Evolutionary conservation across 2,113 vertebrate species (phyloP), one percentile per base, ranked within the genome.

Genomic region (Leuciscus idus): DNA sequence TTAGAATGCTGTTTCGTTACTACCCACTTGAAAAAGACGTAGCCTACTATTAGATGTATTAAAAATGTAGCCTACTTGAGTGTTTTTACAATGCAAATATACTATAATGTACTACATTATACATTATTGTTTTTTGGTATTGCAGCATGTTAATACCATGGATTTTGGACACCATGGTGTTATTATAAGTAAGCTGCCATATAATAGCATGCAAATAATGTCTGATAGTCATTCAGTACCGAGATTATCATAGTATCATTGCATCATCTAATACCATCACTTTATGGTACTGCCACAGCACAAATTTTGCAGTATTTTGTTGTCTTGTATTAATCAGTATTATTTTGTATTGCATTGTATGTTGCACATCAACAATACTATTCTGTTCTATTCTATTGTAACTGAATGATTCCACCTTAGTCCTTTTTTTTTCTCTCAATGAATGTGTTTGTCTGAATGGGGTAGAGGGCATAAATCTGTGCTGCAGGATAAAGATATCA

Each of bases 371-470:
- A 21, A 11, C 1, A 39, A 62, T 75, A n/a, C 39, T n/a, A 36
- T 72, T 73, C 36, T n/a, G 10, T 46, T 43, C 43, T 48, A 15
- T 48, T 19, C 15, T 19, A 55, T 55, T 55, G 52, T 55, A 19
- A 19, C 52, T 7, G 52, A 55, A 55, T 55, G 17, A 55, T 17
- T 70, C 17, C 66, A 39, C 21, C 70, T 39, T n/a, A 23, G 21
- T 11, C 21, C 72, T 23, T 23, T 0, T 23, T 2, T 21, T 26
- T 55, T 36, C 13, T 1, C 13, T 6, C 30, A 36, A 72, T 72
- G 21, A 70, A 59, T 43, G 66, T 84, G 52, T 57, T 84, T 84
- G 50, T 73, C 28, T 73, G 46, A 82, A 70, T 82, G 80, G 28
- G 17, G 74, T 55, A 78, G 28, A 64, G 57, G 61, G 46, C 62